These are phyloP conservation scores for Hyperoplus lanceolatus DNA, from an alignment of 2,797 vertebrate species.

Conservation along the genomic window DNA sequence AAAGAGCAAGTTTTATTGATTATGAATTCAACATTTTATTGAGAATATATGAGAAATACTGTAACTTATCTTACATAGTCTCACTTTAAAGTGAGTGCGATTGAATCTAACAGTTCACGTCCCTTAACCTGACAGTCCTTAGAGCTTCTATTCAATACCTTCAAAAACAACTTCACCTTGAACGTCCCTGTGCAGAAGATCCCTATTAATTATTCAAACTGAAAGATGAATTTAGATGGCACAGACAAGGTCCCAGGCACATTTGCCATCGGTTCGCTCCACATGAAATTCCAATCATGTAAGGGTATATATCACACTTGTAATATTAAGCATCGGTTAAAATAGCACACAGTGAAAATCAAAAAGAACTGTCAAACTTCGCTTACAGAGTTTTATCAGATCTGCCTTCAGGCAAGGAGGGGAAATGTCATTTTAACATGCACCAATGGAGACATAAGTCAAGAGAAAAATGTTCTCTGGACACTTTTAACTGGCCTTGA, in stretches of 20 bases:
- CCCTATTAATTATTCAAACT: slow-evolving; percentile 4
- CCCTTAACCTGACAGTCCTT: too few relatives aligned
- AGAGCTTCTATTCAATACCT: neutral
- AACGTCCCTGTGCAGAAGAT: neutral
- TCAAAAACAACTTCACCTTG: slow-evolving; percentile 7
- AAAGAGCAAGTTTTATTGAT: too few relatives aligned
- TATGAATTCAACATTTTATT: too few relatives aligned
- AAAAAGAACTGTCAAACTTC: neutral
- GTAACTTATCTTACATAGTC: too few relatives aligned
- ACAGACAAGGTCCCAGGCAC: neutral
- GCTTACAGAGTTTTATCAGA: slow-evolving; percentile 10
- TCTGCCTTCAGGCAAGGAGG: slow-evolving; percentile 27
- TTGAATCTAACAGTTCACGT: neutral
- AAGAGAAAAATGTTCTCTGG: slow-evolving; percentile 9
- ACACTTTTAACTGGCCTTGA: slow-evolving; percentile 4
- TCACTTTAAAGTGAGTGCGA: too few relatives aligned
- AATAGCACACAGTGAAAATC: slow-evolving; percentile 3
- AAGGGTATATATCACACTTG: neutral
- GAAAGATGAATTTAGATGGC: slow-evolving; percentile 2
- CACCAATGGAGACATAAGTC: slow-evolving; percentile 11
- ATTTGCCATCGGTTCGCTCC: neutral
- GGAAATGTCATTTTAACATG: slow-evolving; percentile 13
- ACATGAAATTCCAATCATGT: neutral
- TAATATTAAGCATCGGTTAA: neutral
- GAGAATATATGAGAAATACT: too few relatives aligned